phyloP scores from a whole-genome alignment of 1,140 invertebrate species.

The Temnothorax curvispinosus region DNA sequence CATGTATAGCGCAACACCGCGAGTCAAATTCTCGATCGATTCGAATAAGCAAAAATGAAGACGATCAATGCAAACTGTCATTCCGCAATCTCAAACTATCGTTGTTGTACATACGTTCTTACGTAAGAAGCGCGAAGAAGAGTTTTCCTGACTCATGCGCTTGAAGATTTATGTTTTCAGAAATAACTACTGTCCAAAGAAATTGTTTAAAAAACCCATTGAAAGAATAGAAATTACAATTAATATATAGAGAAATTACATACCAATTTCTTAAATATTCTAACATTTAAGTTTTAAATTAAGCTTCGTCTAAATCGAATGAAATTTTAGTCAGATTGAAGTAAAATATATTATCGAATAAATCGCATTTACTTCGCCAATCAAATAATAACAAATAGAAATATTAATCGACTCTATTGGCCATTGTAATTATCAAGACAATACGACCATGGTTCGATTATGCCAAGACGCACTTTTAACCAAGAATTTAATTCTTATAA shows the following conservation, averaged over 20 bases:
- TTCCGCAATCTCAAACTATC: background rate
- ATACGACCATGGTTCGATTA: no score
- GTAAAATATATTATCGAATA: background rate
- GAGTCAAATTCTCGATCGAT: constrained; percentile 37
- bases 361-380: no score
- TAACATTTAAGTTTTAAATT: background rate
- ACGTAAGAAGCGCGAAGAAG: background rate
- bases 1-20: background rate
- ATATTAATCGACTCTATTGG: no score
- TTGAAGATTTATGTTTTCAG: background rate
- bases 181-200: constrained; percentile 4
- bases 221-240: background rate
- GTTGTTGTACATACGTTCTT: background rate
- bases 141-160: background rate
- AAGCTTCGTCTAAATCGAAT: background rate
- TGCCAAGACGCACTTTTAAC: no score
- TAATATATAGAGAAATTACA: background rate
- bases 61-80: background rate
- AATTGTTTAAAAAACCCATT: background rate
- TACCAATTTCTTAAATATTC: background rate
- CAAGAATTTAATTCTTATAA: no score
- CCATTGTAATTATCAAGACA: no score
- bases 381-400: no score
- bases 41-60: constrained; percentile 17
- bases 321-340: background rate